These are phyloP conservation scores for Camelus dromedarius DNA, from an alignment of 2,113 vertebrate species.

Conservation along the genomic window DNA sequence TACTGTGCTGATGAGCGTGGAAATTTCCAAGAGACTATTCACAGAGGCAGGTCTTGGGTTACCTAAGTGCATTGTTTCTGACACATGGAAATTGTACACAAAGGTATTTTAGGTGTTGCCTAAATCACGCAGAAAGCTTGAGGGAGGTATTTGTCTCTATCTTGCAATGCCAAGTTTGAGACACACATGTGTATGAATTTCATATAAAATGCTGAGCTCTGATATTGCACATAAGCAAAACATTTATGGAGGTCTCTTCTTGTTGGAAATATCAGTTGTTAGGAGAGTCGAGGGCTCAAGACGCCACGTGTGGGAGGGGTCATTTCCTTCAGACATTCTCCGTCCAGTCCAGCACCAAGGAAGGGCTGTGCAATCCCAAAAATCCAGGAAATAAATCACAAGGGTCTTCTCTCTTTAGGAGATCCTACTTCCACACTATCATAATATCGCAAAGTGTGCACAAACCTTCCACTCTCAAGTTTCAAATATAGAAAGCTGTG, in stretches of 20 bases:
- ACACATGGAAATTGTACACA: neutral
- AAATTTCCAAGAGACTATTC: slow-evolving; percentile 19
- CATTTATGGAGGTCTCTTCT: neutral
- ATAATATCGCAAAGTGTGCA: neutral
- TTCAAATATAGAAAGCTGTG: neutral
- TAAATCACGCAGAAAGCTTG: neutral
- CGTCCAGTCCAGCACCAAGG: neutral
- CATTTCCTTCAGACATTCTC: neutral
- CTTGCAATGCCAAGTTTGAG: neutral
- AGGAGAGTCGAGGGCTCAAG: neutral
- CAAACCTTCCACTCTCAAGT: neutral
- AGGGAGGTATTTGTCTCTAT: neutral
- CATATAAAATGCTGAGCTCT: slow-evolving; percentile 19
- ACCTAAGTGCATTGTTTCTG: neutral
- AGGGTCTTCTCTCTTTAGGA: neutral
- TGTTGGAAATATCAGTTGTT: neutral
- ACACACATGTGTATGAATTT: neutral
- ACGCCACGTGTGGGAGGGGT: neutral
- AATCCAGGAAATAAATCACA: neutral
- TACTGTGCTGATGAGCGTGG: neutral
- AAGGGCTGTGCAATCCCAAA: neutral
- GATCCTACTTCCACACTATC: neutral
- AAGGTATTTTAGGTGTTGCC: neutral
- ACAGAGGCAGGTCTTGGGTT: neutral
- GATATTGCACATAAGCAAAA: neutral